Evolutionary conservation across 2,113 vertebrate species (phyloP), one percentile per base, ranked within the genome.

Genomic region (Orientallactaga bullata): DNA sequence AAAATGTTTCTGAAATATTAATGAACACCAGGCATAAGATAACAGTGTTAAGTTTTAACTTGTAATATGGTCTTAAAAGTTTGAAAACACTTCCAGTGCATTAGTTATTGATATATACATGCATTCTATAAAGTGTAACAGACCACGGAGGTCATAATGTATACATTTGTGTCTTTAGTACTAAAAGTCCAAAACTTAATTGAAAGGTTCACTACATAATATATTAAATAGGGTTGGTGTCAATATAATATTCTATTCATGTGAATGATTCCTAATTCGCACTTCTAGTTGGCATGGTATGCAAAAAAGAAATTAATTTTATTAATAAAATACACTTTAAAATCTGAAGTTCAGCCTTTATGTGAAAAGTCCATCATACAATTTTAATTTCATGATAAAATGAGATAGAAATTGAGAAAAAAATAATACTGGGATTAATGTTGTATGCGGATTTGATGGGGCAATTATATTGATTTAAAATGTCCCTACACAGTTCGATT

Each of bases 401-500:
- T 58, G n/a, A 61, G 18, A 39, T 78, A 47, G 63, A 65, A 86
- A 95, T 83, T 93, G 79, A 30, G 58, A 80, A 93, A 90, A 88
- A 86, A 83, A 26, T 26, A 79, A 89, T 6, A 8, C 28, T 74
- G 39, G 26, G 9, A 79, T 85, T 89, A 68, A 60, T 82, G 32
- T 74, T 92, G 8, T 82, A 26, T 32, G 20, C 74, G 4, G 47
- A 79, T 82, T 89, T 74, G 66, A 79, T 89, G 55, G 35, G 74
- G 24, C 26, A 91, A 79, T 96, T 79, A 71, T 24, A 69, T 30
- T 65, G 76, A 89, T 83, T 89, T 86, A 93, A 72, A 63, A 12
- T 60, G 72, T 35, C 84, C 55, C 28, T 55, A 89, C 73, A 9
- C 39, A 85, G 23, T 63, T 91, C 86, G 58, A 93, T 85, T 89